Percentiles rank a stretch among this genome's conserved stretches.
Conservation (phyloP, 2,797 vertebrate genomes). For the Craterocephalus amniculus region DNA sequence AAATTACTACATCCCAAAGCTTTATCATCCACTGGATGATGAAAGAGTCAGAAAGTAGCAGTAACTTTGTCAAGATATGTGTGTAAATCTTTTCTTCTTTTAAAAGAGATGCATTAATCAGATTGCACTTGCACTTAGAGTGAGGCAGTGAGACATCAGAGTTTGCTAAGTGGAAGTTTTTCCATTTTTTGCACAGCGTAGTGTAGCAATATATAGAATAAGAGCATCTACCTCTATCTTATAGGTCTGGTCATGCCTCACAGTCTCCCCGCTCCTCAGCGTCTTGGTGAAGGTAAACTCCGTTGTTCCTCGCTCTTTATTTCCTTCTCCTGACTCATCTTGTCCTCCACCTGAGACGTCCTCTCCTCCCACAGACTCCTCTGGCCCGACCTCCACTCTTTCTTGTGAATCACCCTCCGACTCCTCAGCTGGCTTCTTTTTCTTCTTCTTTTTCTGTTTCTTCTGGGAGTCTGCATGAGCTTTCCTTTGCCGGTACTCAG, state of each 20-base stretch:
- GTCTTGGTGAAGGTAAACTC: constrained; percentile 85
- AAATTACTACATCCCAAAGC: neutral
- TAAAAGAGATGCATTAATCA: neutral
- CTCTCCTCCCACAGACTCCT: constrained; percentile 70
- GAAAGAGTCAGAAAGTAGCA: neutral
- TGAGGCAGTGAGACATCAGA: neutral
- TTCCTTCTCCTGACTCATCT: constrained; percentile 60
- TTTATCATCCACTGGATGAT: neutral
- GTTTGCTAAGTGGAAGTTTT: neutral
- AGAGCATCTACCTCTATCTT: constrained; percentile 85
- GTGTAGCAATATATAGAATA: neutral
- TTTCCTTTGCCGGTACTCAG: constrained; percentile 93
- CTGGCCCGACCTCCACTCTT: constrained; percentile 72
- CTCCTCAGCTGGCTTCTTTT: constrained; percentile 78
- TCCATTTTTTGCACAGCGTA: neutral
- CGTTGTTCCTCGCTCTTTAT: constrained; percentile 70
- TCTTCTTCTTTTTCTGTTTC: constrained; percentile 93
- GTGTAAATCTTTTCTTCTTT: neutral
- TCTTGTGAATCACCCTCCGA: constrained; percentile 77
- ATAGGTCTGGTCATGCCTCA: constrained; percentile 86
- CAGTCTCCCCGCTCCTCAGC: constrained; percentile 84
- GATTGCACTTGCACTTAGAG: neutral
- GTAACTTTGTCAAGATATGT: neutral
- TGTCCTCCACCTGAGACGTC: constrained; percentile 58
- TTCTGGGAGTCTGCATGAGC: constrained; percentile 90